These are phyloP conservation scores for Protonemura montana DNA, from an alignment of 2,888 invertebrate species.

Conservation along the genomic window DNA sequence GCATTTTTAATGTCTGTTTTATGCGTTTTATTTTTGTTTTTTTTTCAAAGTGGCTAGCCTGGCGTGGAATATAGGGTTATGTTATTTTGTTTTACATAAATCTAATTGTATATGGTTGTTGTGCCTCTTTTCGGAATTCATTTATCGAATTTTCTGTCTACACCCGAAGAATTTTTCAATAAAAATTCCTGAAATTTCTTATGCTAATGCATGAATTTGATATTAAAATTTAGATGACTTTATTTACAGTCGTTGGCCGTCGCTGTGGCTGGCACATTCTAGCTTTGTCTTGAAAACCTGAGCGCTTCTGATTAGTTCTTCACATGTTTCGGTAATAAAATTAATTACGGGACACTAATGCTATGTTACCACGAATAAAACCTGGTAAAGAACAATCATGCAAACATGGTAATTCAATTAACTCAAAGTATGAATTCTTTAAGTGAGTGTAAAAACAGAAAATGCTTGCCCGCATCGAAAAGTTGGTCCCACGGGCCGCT, in stretches of 20 bases:
- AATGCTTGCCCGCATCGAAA: not conserved
- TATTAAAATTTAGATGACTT: not conserved
- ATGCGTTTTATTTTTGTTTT: not conserved
- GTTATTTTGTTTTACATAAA: not conserved
- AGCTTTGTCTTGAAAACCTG: not conserved
- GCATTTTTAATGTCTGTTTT: not conserved
- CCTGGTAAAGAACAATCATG: not conserved
- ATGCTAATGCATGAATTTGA: constrained; percentile 5
- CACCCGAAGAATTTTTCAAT: not conserved
- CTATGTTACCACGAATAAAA: not conserved
- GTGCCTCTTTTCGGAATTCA: not conserved
- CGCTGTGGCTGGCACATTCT: not conserved
- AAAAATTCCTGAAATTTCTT: not conserved
- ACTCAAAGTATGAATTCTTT: not conserved
- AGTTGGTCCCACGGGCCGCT: not conserved
- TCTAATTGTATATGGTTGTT: not conserved
- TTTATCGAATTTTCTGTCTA: not conserved
- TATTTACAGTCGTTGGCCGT: not conserved
- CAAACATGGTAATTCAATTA: not conserved
- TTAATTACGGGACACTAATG: not conserved
- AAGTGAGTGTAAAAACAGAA: not conserved
- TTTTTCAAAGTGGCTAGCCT: not conserved
- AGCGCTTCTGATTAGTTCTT: not conserved
- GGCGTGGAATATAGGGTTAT: not conserved
- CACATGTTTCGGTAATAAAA: not conserved